phyloP scores from a whole-genome alignment of 1,140 invertebrate genomes.

The Stegodyphus dumicola region DNA sequence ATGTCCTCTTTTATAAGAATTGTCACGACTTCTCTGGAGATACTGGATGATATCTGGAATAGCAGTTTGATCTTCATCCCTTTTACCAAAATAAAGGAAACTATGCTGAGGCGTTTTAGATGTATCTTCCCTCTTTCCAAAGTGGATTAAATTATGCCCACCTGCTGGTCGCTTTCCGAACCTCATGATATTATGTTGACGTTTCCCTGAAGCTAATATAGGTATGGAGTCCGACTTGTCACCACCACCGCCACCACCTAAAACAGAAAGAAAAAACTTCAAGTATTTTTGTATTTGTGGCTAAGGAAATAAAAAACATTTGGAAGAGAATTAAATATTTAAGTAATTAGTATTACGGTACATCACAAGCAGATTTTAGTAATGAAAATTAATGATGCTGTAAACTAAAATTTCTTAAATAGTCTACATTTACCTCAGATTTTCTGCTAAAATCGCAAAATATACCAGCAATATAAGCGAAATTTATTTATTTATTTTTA shows the following conservation, averaged over 20 bases:
- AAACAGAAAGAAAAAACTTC: neutral
- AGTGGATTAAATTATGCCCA: slow-evolving; percentile 40
- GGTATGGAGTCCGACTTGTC: slow-evolving; percentile 12
- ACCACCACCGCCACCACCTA: neutral
- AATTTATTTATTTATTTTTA: too few relatives aligned
- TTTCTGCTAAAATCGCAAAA: too few relatives aligned
- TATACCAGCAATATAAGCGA: too few relatives aligned
- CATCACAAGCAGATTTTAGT: too few relatives aligned
- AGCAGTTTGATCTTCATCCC: neutral
- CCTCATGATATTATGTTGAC: slow-evolving; percentile 49
- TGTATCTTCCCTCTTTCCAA: slow-evolving; percentile 10
- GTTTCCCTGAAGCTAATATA: slow-evolving; percentile 31
- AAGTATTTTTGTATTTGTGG: neutral
- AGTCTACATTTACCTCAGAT: too few relatives aligned
- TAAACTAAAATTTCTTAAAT: too few relatives aligned
- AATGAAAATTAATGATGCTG: too few relatives aligned
- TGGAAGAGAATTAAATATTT: too few relatives aligned
- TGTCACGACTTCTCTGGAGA: slow-evolving; percentile 1
- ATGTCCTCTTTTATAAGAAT: slow-evolving; percentile 45
- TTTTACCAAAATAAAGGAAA: slow-evolving; percentile 43
- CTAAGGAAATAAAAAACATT: too few relatives aligned
- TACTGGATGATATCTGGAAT: slow-evolving; percentile 12
- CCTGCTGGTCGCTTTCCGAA: slow-evolving; percentile 32
- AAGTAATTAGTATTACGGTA: too few relatives aligned
- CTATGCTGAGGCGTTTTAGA: neutral